Base-by-base conservation (phyloP, 2,113 vertebrate species). In the Talpa occidentalis region DNA sequence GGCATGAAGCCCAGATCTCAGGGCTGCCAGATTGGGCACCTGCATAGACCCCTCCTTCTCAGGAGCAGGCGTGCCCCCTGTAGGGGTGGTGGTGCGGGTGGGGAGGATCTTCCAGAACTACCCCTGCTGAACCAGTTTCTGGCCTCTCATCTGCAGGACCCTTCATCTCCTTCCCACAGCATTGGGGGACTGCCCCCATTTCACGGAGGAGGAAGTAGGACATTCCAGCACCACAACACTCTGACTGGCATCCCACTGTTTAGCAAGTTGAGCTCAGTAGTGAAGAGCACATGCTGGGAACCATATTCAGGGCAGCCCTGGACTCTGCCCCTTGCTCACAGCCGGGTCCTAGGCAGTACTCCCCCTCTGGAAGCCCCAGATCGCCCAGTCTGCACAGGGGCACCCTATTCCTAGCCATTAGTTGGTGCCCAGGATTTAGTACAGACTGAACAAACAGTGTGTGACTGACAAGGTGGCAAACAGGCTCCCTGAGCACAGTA, bases 1-100 rank as follows among this genome's bases (percentile, higher is more conserved):
- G 6, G 44, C 1, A 6, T 4, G 1, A 30, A 42, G 42, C 30
- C 12, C 52, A 30, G 30, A 19, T 40, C 56, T 26, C 10, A 0
- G 26, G 1, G 44, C n/a, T 3, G 14, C 42, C 30, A 1, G 5
- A 3, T 9, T 9, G 14, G n/a, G 81, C 10, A 0, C 11, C 5
- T 47, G 44, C 19, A 22, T 8, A 22, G 54, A 56, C 5, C 21
- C 54, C 54, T 6, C 21, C 54, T 11, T 56, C 17, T 22, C 21
- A n/a, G 22, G 88, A 47, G 10, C 26, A 12, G 73, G 26, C 15
- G 1, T 17, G 28, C 21, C 4, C 30, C 42, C 85, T 5, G 16
- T 15, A 60, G 84, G 37, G 2, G 3, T 2, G 56, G 60, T 26
- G 8, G 56, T 35, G 32, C 2, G 1, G 28, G 1, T 1, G 54